phyloP scores from a whole-genome alignment of 2,888 invertebrate species.

The Horisme vitalbata region DNA sequence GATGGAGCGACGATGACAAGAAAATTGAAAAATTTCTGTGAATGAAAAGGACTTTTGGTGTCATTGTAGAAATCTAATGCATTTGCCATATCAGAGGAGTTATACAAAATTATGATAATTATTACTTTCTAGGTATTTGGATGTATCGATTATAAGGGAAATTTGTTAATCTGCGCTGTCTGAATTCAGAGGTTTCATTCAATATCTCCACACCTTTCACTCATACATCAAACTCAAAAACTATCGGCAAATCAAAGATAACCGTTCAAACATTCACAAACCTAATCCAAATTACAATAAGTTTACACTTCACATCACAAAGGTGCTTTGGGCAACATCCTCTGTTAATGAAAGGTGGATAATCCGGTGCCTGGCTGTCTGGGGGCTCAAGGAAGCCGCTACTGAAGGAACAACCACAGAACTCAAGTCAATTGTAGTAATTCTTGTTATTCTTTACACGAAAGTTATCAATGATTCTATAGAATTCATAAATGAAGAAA shows the following conservation, averaged over 20 bases:
- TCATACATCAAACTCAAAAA: conserved; percentile 7
- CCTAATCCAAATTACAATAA: conserved; percentile 63
- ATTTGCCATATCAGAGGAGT: too few species aligned
- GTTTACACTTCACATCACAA: conserved; percentile 64
- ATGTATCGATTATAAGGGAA: too few species aligned
- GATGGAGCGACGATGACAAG: too few species aligned
- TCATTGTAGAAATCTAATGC: too few species aligned
- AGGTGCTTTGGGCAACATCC: conserved; percentile 31
- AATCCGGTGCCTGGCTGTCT: conserved; percentile 68
- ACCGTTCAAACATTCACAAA: conserved; percentile 36
- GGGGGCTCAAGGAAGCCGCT: conserved; percentile 26
- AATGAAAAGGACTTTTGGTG: too few species aligned
- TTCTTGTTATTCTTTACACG: conserved; percentile 13
- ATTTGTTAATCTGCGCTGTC: too few species aligned
- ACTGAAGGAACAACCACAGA: conserved; percentile 8
- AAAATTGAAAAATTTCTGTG: too few species aligned
- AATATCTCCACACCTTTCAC: conserved; percentile 10
- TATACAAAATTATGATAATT: too few species aligned
- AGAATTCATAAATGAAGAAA: conserved; percentile 6
- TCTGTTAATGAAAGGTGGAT: conserved; percentile 38
- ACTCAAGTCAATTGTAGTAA: conserved; percentile 5
- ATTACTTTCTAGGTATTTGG: too few species aligned
- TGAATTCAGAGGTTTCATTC: too few species aligned
- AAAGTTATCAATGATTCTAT: conserved; percentile 12
- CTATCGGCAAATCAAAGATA: conserved; percentile 44